Percentiles rank a stretch among this genome's conserved stretches.
Evolutionary conservation across 2,797 vertebrate genomes (phyloP).

Genomic region (Muscicapa striata): DNA sequence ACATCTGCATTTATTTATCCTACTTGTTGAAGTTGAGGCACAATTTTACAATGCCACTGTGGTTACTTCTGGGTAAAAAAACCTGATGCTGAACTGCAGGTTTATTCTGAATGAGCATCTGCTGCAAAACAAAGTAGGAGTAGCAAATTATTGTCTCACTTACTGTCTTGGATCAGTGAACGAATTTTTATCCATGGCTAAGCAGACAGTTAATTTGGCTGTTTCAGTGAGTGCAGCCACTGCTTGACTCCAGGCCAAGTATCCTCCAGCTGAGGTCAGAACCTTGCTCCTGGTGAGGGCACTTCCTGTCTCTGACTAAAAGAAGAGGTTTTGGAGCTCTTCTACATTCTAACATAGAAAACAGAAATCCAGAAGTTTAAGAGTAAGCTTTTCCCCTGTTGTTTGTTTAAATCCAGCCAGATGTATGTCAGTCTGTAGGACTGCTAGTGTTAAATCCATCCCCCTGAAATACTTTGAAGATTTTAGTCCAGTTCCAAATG

Average conservation of each 20-base stretch:
- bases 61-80: background rate
- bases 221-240: background rate
- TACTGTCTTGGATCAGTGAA: slow-evolving; percentile 22
- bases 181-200: slow-evolving; percentile 27
- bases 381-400: background rate
- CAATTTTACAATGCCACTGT: background rate
- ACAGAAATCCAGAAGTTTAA: background rate
- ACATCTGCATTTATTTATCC: background rate
- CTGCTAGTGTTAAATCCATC: background rate
- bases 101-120: slow-evolving; percentile 1
- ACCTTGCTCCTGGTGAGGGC: background rate
- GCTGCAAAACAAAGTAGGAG: background rate
- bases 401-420: background rate
- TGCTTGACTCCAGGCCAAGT: slow-evolving; percentile 22
- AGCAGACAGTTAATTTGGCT: slow-evolving; percentile 38
- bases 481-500: background rate
- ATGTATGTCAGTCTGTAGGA: background rate
- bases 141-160: slow-evolving; percentile 14
- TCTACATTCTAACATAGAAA: background rate
- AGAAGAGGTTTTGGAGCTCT: background rate
- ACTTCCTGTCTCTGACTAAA: background rate
- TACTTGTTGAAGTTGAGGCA: background rate
- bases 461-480: background rate
- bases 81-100: background rate
- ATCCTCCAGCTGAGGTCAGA: background rate